Base-by-base conservation (phyloP, 2,888 invertebrate genomes). In the Heliconius charithonia region DNA sequence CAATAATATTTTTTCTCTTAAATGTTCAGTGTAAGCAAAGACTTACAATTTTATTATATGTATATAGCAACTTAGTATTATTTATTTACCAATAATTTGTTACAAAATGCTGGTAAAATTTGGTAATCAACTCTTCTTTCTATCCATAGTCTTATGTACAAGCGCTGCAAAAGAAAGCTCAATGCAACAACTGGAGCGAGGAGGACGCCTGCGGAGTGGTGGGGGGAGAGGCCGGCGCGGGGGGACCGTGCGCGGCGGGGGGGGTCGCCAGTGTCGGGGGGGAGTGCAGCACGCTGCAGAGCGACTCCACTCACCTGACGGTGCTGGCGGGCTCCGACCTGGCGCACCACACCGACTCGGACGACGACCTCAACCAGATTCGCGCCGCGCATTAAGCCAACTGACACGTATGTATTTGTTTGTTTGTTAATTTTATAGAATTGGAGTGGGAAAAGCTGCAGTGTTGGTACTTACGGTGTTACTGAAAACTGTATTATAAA, bases 251-350 rank as follows among this genome's bases (percentile, higher is more conserved):
- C 51, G 96, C 96, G 83, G 96, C 96, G 84, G 96, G 96, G 7
- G 96, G 96, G 69, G 97, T 9, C 37, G 37, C 37, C 37, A 9
- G 96, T 96, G 83, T 96, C 96, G 84, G 96, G 96, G 7, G 96
- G 96, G 69, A 97, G 88, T 97, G 97, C 85, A 97, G 97, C 86
- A 97, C 97, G 0, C 95, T 97, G 78, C 97, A 97, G 89, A 97
- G 97, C 82, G 97, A 97, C 92, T 96, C 96, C 9, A 97, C 97
- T 10, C 97, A 97, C 89, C 96, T 97, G 72, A 97, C 97, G 65
- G 97, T 96, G 85, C 95, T 97, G 82, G 97, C 97, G n/a, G 96
- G 96, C 84, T 96, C 96, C 79, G 96, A 96, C 83, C 92, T 89
- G 82, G 91, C 92, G 59, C 93, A 96, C 82, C 94, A 95, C 80